These are phyloP conservation scores for Blastobasis lacticolella DNA, from an alignment of 2,888 invertebrate genomes.

Conservation along the genomic window DNA sequence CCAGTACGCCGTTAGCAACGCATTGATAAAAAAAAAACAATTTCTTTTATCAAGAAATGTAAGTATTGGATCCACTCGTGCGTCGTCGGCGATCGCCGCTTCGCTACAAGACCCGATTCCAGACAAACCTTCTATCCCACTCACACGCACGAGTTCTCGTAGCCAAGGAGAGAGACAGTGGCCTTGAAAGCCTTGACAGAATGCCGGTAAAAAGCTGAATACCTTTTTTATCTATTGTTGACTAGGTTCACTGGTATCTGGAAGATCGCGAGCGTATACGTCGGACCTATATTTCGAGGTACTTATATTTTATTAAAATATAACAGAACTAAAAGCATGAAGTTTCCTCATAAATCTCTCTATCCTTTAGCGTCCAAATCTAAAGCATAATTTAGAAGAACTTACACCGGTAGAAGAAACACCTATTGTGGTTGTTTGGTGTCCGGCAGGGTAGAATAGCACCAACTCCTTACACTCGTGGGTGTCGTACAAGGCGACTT, in stretches of 20 bases:
- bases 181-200: conserved; percentile 24
- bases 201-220: conserved; percentile 20
- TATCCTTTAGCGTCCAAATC: too few species aligned
- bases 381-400: too few species aligned
- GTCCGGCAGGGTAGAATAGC: too few species aligned
- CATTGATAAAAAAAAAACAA: conserved; percentile 11
- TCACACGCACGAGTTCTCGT: conserved; percentile 7
- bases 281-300: too few species aligned
- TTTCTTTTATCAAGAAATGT: conserved; percentile 13
- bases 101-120: conserved; percentile 24
- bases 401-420: too few species aligned
- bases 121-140: conserved; percentile 25
- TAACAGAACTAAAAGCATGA: too few species aligned
- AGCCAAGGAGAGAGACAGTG: conserved; percentile 20
- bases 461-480: too few species aligned
- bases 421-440: too few species aligned
- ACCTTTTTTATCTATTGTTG: conserved; percentile 20
- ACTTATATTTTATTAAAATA: too few species aligned
- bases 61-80: conserved; percentile 37
- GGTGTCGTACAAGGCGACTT: too few species aligned
- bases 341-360: too few species aligned
- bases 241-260: conserved; percentile 11
- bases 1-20: conserved; percentile 2
- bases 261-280: too few species aligned
- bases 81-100: conserved; percentile 37